Conservation (phyloP, 92 coral and sea anemone genomes). For the Phymanthus crucifer region DNA sequence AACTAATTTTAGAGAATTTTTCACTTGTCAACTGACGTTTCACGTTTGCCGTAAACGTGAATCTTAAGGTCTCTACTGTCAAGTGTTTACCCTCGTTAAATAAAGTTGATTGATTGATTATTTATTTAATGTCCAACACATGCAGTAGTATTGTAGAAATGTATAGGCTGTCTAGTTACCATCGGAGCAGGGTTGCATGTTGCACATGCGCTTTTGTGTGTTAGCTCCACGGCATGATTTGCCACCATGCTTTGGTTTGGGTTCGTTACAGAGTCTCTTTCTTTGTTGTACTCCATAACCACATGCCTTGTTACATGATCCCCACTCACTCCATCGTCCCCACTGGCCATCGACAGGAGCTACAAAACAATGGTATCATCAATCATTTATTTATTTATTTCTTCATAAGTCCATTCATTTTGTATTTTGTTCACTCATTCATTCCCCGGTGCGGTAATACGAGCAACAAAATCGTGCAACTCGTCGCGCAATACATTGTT, state of each 20-base stretch:
- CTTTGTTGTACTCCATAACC: constrained; percentile 75
- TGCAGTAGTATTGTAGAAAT: too few species aligned
- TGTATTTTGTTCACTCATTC: not conserved
- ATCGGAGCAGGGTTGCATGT: constrained; percentile 61
- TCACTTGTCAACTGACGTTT: too few species aligned
- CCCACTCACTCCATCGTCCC: constrained; percentile 89
- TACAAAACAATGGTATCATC: constrained; percentile 23
- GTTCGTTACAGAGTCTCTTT: constrained; percentile 75
- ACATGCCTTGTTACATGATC: constrained; percentile 68
- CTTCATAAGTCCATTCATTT: not conserved
- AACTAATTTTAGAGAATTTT: too few species aligned
- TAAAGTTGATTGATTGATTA: too few species aligned
- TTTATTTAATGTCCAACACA: too few species aligned
- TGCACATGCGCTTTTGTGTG: constrained; percentile 65
- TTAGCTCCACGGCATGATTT: constrained; percentile 58
- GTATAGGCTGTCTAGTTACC: constrained; percentile 52
- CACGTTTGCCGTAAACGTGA: too few species aligned
- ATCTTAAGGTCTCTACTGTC: too few species aligned
- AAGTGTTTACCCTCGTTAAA: too few species aligned
- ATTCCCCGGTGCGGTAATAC: too few species aligned
- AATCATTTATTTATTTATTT: not conserved
- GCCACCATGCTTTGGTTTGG: constrained; percentile 80
- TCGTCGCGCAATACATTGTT: too few species aligned
- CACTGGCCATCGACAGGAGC: constrained; percentile 91
- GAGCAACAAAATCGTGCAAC: too few species aligned